Evolutionary conservation across 2,113 vertebrate genomes (phyloP).

Genomic region (Misgurnus mizolepis): DNA sequence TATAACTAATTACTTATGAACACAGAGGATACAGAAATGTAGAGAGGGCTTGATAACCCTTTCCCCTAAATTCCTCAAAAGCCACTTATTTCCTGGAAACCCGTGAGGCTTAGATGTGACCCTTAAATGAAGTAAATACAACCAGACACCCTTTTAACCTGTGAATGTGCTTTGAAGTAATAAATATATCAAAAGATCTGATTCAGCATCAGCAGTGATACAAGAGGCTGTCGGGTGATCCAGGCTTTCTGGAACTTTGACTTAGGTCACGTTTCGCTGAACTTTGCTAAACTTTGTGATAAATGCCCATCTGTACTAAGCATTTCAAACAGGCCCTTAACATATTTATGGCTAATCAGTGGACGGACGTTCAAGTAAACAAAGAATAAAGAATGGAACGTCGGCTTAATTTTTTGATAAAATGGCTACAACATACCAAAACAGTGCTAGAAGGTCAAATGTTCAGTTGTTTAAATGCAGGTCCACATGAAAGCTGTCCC

Average conservation of each 20-base stretch:
- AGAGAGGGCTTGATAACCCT: conserved; percentile 14
- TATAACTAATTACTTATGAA: conserved; percentile 3
- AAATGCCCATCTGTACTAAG: conserved; percentile 21
- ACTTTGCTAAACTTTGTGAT: conserved; percentile 14
- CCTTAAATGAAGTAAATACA: background rate
- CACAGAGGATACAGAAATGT: conserved; percentile 8
- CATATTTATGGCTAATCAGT: conserved; percentile 14
- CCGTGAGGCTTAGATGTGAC: background rate
- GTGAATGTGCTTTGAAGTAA: conserved; percentile 4
- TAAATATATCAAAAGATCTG: background rate
- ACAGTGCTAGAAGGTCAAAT: background rate
- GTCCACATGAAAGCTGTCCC: background rate
- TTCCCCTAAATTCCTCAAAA: no score
- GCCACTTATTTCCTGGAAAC: background rate
- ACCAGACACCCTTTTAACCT: background rate
- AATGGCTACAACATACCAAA: conserved; percentile 1
- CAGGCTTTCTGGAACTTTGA: conserved; percentile 10
- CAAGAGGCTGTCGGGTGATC: background rate
- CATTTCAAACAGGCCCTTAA: conserved; percentile 7
- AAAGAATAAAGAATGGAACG: background rate
- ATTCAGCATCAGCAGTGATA: background rate
- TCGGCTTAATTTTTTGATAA: background rate
- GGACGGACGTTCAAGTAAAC: background rate
- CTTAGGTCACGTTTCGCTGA: conserved; percentile 17
- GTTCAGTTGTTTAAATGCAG: no score